phyloP scores from a whole-genome alignment of 2,797 vertebrate species.

The Leptoclinus maculatus region DNA sequence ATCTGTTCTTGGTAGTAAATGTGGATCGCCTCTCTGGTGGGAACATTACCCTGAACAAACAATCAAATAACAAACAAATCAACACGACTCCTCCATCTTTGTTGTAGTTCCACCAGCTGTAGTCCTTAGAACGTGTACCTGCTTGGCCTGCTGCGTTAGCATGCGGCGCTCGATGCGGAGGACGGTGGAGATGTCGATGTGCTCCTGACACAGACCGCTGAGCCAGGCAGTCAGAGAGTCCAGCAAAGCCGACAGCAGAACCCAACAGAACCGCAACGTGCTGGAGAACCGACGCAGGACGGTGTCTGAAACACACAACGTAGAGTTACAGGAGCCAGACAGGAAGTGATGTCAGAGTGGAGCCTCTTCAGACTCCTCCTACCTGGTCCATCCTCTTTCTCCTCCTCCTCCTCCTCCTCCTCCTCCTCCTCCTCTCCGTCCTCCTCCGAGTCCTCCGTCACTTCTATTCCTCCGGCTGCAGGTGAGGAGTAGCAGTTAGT shows the following conservation, averaged over 20 bases:
- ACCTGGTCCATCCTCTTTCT: conserved; percentile 89
- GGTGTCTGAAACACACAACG: conserved; percentile 84
- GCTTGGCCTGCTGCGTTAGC: conserved; percentile 94
- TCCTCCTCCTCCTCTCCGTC: conserved; percentile 21
- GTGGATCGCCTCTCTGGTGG: conserved; percentile 92
- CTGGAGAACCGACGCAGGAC: conserved; percentile 92
- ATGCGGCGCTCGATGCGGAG: conserved; percentile 93
- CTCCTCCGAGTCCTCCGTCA: conserved; percentile 33
- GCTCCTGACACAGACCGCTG: conserved; percentile 91
- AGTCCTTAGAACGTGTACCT: conserved; percentile 80
- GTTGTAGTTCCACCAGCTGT: background rate
- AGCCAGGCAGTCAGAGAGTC: conserved; percentile 96
- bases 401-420: conserved; percentile 43
- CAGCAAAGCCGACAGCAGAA: conserved; percentile 91
- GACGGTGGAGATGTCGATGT: conserved; percentile 94
- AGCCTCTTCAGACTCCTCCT: background rate
- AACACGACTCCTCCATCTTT: background rate
- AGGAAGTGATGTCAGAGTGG: background rate
- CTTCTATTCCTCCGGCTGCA: conserved; percentile 38
- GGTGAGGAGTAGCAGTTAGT: background rate
- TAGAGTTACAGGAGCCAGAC: too few relatives aligned
- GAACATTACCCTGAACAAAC: conserved; percentile 87
- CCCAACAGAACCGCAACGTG: conserved; percentile 94
- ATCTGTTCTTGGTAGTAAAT: conserved; percentile 94
- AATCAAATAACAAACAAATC: conserved; percentile 22